Percentiles rank a stretch among this genome's conserved stretches.
phyloP scores from a whole-genome alignment of 2,888 invertebrate genomes.

The Dinocampus coccinellae region DNA sequence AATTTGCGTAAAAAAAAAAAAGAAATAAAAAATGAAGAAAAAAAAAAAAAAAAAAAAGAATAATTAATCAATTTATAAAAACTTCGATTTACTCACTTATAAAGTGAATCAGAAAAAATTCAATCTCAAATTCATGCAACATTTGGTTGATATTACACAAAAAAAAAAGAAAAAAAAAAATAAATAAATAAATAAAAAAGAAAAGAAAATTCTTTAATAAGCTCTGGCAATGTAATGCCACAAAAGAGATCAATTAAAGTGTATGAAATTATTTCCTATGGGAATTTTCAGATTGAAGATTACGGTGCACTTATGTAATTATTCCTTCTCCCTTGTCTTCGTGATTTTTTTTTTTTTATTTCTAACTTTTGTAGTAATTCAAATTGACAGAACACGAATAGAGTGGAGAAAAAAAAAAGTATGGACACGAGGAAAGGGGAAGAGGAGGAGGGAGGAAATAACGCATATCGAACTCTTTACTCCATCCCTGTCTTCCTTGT shows the following conservation, averaged over 20 bases:
- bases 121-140: not conserved
- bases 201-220: not conserved
- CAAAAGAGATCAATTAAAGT: not conserved
- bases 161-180: no score
- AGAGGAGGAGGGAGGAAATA: not conserved
- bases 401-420: not conserved
- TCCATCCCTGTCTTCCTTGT: not conserved
- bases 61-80: not conserved
- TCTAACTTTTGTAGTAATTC: slow-evolving; percentile 44
- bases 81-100: not conserved
- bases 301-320: slow-evolving; percentile 57
- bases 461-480: not conserved
- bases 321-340: not conserved
- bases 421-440: not conserved
- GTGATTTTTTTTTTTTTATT: not conserved
- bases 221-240: not conserved
- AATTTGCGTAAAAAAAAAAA: no score
- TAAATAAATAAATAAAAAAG: not conserved
- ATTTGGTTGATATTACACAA: not conserved
- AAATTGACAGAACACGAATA: not conserved
- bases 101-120: not conserved
- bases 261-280: slow-evolving; percentile 50
- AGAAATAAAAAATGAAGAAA: not conserved
- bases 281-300: slow-evolving; percentile 53
- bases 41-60: not conserved